Percentiles rank a stretch among this genome's conserved stretches.
Evolutionary conservation across 2,797 vertebrate species (phyloP).

Genomic region (Todus mexicanus): DNA sequence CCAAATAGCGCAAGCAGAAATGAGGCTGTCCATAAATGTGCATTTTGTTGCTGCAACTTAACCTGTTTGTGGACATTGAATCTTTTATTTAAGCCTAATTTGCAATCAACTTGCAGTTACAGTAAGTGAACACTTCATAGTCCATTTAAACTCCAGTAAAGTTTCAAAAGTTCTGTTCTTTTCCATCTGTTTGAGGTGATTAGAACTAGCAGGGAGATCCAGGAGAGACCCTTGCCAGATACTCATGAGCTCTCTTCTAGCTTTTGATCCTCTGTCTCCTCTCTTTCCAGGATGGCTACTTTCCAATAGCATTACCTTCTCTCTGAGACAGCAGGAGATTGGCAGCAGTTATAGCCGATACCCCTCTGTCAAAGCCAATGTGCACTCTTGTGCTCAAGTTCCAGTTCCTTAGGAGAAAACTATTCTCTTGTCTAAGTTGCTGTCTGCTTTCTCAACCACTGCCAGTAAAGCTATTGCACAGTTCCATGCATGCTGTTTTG

Average conservation of each 20-base stretch:
- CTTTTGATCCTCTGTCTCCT: conserved; percentile 49
- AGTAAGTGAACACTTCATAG: background rate
- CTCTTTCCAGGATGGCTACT: conserved; percentile 47
- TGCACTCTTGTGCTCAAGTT: conserved; percentile 12
- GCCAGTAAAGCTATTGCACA: background rate
- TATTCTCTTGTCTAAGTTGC: background rate
- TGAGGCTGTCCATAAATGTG: background rate
- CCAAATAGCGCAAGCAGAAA: background rate
- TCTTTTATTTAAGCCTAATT: background rate
- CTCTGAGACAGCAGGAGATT: conserved; percentile 25
- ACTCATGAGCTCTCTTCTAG: conserved; percentile 45
- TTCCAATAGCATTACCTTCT: conserved; percentile 43
- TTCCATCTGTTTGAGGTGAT: conserved; percentile 57
- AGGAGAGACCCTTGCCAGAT: conserved; percentile 47
- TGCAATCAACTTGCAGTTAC: background rate
- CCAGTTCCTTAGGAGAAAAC: conserved; percentile 11
- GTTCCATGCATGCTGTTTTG: background rate
- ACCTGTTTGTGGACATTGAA: background rate
- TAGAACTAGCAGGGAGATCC: conserved; percentile 48
- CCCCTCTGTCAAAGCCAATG: conserved; percentile 42
- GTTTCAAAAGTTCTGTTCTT: conserved; percentile 43
- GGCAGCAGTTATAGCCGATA: conserved; percentile 22
- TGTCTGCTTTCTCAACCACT: background rate
- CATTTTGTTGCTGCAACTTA: background rate
- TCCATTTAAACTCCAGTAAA: background rate